Conservation (phyloP, 2,113 vertebrate species). For the Stigmatopora nigra region DNA sequence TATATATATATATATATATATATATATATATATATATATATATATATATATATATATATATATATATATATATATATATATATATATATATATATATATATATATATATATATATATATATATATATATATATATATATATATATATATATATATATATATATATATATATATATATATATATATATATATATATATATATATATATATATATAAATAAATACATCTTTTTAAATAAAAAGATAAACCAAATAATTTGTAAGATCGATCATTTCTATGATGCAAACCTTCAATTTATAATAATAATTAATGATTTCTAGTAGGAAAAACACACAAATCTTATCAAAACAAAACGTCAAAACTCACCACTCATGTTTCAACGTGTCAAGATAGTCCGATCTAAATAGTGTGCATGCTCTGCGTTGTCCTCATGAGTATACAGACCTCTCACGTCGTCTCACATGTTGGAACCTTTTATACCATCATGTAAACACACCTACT, state of each 20-base stretch:
- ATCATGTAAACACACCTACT: slow-evolving; percentile 12
- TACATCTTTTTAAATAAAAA: not conserved
- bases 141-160: not conserved
- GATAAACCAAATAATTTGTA: not conserved
- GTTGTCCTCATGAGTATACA: slow-evolving; percentile 40
- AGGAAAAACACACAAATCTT: not conserved
- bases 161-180: not conserved
- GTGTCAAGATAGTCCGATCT: slow-evolving; percentile 13
- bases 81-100: not conserved
- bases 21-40: not conserved
- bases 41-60: not conserved
- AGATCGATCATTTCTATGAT: not conserved
- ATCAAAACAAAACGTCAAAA: slow-evolving; percentile 18
- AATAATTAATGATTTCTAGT: too few relatives aligned
- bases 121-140: not conserved
- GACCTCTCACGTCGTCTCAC: slow-evolving; percentile 60
- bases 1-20: not conserved
- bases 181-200: not conserved
- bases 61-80: not conserved
- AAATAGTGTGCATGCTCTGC: slow-evolving; percentile 11
- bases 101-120: not conserved
- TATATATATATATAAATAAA: not conserved
- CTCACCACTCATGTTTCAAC: slow-evolving; percentile 69
- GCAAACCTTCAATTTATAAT: not conserved
- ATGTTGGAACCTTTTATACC: slow-evolving; percentile 59